phyloP scores from a whole-genome alignment of 2,797 vertebrate species.

The Gallinago nigripennis region DNA sequence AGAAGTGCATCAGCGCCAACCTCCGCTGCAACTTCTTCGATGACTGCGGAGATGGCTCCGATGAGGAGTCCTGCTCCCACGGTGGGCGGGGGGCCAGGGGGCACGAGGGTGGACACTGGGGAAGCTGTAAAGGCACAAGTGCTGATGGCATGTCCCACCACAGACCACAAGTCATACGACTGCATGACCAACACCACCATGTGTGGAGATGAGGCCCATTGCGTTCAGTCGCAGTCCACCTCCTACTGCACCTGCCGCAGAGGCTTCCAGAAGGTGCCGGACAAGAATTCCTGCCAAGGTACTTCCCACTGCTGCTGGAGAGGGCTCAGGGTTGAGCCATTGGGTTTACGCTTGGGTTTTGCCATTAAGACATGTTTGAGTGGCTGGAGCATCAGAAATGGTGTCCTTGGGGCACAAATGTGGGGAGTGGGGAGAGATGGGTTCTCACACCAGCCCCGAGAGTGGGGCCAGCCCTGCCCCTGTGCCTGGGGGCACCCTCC shows the following conservation, averaged over 20 bases:
- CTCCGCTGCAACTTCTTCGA: slow-evolving; percentile 94
- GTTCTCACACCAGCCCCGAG: neutral
- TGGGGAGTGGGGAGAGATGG: fast-evolving
- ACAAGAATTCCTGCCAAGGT: slow-evolving; percentile 90
- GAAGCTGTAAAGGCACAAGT: fast-evolving
- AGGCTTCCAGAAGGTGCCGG: slow-evolving; percentile 85
- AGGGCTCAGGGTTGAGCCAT: fast-evolving
- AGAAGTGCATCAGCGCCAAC: slow-evolving; percentile 84
- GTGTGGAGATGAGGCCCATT: slow-evolving; percentile 90
- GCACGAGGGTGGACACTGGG: fast-evolving
- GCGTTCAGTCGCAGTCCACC: slow-evolving; percentile 80
- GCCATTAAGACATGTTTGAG: neutral
- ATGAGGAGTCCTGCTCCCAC: slow-evolving; percentile 88
- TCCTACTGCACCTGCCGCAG: slow-evolving; percentile 90
- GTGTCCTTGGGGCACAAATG: neutral
- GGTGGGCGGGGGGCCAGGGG: slow-evolving; percentile 63
- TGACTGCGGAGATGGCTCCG: slow-evolving; percentile 92
- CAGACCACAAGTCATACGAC: slow-evolving; percentile 85
- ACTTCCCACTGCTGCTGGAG: fast-evolving
- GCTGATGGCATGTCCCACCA: neutral
- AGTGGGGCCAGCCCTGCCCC: fast-evolving
- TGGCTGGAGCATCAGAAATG: fast-evolving
- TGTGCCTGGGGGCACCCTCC: fast-evolving
- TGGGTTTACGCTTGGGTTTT: fast-evolving
- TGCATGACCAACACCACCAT: slow-evolving; percentile 84